A percentile compares a stretch with the other conserved stretches of the same genome.
Conservation (phyloP, 2,113 vertebrate genomes). For the Pelecanoides urinatrix region DNA sequence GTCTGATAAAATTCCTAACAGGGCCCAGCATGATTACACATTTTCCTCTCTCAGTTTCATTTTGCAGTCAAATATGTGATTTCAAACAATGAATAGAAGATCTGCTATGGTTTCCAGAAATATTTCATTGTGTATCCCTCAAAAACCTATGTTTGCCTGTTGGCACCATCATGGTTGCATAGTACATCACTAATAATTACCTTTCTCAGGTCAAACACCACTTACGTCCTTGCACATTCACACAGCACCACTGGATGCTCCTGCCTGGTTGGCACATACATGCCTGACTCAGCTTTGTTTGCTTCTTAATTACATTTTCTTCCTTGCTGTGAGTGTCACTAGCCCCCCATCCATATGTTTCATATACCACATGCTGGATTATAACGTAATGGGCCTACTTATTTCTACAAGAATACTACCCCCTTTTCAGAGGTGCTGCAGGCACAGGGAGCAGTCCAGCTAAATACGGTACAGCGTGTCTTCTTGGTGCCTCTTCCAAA, state of each 20-base stretch:
- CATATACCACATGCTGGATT: not conserved
- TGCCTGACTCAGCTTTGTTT: slow-evolving; percentile 8
- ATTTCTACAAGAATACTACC: not conserved
- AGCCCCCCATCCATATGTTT: not conserved
- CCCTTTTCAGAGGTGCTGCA: not conserved
- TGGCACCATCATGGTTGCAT: not conserved
- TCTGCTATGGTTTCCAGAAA: not conserved
- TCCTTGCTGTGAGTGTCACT: not conserved
- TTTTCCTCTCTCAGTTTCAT: not conserved
- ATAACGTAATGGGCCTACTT: not conserved
- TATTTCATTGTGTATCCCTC: not conserved
- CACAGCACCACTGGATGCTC: not conserved
- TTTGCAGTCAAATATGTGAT: not conserved
- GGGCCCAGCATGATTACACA: not conserved
- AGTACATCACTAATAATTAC: not conserved
- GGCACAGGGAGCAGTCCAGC: not conserved
- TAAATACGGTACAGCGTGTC: not conserved
- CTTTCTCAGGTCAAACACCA: not conserved
- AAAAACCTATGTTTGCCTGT: not conserved
- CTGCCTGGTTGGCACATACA: not conserved
- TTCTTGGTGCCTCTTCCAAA: not conserved
- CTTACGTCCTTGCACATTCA: not conserved
- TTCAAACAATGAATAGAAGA: not conserved
- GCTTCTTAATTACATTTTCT: not conserved
- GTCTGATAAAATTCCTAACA: not conserved